A percentile compares a stretch with the other conserved stretches of the same genome.
Conservation (phyloP, 2,888 invertebrate species). For the Chrysomela aeneicollis region DNA sequence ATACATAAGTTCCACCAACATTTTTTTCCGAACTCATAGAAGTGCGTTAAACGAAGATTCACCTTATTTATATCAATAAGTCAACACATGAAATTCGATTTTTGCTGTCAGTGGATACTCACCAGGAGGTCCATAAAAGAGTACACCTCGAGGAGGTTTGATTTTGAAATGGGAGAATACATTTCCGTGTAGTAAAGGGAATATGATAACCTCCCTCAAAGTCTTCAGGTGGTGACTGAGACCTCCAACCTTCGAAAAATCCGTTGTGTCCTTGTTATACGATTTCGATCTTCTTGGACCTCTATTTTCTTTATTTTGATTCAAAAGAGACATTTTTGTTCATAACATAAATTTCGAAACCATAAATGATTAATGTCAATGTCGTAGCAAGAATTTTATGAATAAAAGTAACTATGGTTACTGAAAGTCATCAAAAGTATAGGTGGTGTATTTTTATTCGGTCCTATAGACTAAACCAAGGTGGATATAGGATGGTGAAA, state of each 20-base stretch:
- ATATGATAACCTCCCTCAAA: constrained; percentile 55
- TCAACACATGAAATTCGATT: no score
- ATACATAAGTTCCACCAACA: no score
- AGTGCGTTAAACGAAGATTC: no score
- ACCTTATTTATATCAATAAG: neutral
- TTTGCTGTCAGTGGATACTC: constrained; percentile 27
- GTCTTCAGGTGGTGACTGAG: constrained; percentile 54
- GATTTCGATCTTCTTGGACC: constrained; percentile 30
- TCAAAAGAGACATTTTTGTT: constrained; percentile 41
- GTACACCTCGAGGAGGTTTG: constrained; percentile 56
- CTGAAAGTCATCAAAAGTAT: neutral
- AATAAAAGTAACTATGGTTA: neutral
- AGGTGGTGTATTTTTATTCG: neutral
- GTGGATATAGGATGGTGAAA: no score
- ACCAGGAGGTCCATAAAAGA: constrained; percentile 60
- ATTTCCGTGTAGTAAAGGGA: constrained; percentile 56
- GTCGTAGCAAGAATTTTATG: constrained; percentile 11
- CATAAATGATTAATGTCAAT: constrained; percentile 9
- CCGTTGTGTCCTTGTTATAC: constrained; percentile 42
- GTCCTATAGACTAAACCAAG: no score
- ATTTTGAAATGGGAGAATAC: constrained; percentile 57
- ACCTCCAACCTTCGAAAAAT: constrained; percentile 58
- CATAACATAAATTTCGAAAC: constrained; percentile 15
- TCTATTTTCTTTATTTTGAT: constrained; percentile 38
- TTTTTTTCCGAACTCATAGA: no score